Percentiles rank a stretch among this genome's conserved stretches.
These are phyloP conservation scores for Gallirallus australis DNA, from an alignment of 2,797 vertebrate genomes.

Conservation along the genomic window DNA sequence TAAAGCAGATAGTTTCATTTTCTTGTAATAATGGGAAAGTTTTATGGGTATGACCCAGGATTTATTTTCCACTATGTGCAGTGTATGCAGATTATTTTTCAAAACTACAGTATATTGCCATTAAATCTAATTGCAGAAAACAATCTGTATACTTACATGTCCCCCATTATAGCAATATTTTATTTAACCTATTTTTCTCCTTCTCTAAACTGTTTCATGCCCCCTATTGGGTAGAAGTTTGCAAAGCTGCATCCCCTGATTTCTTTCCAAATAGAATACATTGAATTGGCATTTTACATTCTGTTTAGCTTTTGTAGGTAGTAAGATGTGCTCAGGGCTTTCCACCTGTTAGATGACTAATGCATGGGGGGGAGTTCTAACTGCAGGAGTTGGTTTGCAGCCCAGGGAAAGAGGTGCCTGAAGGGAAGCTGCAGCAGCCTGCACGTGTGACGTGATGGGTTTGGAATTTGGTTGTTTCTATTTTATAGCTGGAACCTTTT, in stretches of 20 bases:
- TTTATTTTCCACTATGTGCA: not conserved
- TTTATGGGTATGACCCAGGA: not conserved
- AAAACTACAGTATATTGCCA: not conserved
- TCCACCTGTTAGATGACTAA: not conserved
- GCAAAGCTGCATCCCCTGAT: not conserved
- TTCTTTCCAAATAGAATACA: not conserved
- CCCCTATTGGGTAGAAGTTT: not conserved
- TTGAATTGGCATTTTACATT: not conserved
- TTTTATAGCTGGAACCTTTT: not conserved
- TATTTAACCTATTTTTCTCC: not conserved
- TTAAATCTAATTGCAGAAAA: not conserved
- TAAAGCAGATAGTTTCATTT: not conserved
- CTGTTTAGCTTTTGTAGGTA: not conserved
- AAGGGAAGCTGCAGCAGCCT: conserved; percentile 18
- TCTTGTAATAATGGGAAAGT: not conserved
- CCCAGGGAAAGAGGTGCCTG: not conserved
- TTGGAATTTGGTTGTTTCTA: conserved; percentile 18
- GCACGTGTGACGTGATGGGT: not conserved
- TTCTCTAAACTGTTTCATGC: not conserved
- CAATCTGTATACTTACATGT: not conserved
- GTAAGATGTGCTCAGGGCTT: not conserved
- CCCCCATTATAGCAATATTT: not conserved
- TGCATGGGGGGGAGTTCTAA: not conserved
- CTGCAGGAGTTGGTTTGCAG: not conserved
- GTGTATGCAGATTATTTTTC: not conserved